These are phyloP conservation scores for Cerastis leucographa DNA, from an alignment of 2,888 invertebrate species.

Conservation along the genomic window DNA sequence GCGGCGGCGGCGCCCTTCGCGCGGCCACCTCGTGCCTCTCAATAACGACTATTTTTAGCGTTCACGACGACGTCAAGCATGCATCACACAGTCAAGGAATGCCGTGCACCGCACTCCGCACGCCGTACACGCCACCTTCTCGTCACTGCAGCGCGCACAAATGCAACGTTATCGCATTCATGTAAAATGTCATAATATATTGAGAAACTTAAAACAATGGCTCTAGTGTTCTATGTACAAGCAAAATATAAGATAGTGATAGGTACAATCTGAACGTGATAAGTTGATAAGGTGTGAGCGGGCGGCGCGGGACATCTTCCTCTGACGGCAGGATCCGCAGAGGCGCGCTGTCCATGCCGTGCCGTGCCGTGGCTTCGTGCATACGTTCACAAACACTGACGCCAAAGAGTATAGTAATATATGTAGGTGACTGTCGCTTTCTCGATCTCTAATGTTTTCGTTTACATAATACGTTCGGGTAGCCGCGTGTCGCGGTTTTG, in stretches of 20 bases:
- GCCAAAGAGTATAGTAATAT: no score
- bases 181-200: background rate
- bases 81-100: constrained; percentile 37
- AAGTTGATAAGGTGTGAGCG: background rate
- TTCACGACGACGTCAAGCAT: constrained; percentile 33
- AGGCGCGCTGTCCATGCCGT: background rate
- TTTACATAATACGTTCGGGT: constrained; percentile 14
- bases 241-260: constrained; percentile 9
- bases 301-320: background rate
- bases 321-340: no score
- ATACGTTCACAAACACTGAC: constrained; percentile 10
- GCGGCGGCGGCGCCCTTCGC: constrained; percentile 51
- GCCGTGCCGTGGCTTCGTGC: no score
- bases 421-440: no score
- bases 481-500: background rate
- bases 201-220: constrained; percentile 9
- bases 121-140: background rate
- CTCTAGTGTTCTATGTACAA: background rate
- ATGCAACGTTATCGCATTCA: constrained; percentile 7
- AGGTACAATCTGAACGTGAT: constrained; percentile 4
- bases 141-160: constrained; percentile 4
- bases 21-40: constrained; percentile 45
- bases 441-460: constrained; percentile 29
- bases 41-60: constrained; percentile 61
- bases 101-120: constrained; percentile 5